phyloP scores from a whole-genome alignment of 2,888 invertebrate species.

The Muscina levida region DNA sequence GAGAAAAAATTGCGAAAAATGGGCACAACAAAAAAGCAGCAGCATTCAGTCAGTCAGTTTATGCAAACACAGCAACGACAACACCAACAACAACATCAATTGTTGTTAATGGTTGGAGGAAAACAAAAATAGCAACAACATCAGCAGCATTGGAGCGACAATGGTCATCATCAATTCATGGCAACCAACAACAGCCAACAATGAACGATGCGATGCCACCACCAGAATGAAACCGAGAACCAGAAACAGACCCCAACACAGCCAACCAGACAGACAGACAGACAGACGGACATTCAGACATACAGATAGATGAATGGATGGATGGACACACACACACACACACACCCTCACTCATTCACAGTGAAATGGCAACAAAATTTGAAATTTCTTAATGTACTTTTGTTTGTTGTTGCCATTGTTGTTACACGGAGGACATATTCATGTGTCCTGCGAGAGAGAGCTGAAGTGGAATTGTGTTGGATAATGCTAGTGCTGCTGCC shows the following conservation, averaged over 20 bases:
- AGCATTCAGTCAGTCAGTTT: not conserved
- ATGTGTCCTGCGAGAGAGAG: not conserved
- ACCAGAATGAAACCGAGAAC: conserved; percentile 23
- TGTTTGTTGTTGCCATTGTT: conserved; percentile 53
- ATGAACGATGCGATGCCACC: not conserved
- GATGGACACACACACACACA: conserved; percentile 25
- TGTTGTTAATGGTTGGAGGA: conserved; percentile 30
- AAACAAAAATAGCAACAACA: conserved; percentile 2
- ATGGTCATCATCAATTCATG: conserved; percentile 56
- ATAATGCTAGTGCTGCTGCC: conserved; percentile 54
- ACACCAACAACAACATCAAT: not conserved
- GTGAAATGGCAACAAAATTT: conserved; percentile 34
- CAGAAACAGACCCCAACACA: not conserved
- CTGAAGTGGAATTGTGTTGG: conserved; percentile 31
- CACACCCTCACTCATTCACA: not conserved
- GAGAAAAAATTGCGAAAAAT: conserved; percentile 11
- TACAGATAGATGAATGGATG: not conserved
- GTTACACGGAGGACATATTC: conserved; percentile 28
- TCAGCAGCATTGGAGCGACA: conserved; percentile 42
- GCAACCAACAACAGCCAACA: not conserved
- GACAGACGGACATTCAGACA: conserved; percentile 25
- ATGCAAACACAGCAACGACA: not conserved
- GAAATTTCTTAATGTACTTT: conserved; percentile 53
- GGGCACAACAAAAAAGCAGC: not conserved
- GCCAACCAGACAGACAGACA: not conserved